phyloP scores from a whole-genome alignment of 2,797 vertebrate species.

The Lacerta viridis region DNA sequence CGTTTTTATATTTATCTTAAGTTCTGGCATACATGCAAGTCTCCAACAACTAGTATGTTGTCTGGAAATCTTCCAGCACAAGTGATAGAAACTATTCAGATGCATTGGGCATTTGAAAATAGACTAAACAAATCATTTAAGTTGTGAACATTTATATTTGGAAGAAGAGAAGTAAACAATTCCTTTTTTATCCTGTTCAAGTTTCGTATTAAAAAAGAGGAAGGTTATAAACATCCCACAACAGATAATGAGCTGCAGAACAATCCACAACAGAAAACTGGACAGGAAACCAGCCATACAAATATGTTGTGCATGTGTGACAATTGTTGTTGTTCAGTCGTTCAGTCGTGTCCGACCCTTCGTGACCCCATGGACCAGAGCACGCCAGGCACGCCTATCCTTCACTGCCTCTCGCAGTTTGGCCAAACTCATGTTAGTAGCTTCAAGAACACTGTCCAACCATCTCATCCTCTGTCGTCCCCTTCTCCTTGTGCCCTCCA shows the following conservation, averaged over 20 bases:
- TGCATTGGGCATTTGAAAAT: neutral
- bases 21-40: neutral
- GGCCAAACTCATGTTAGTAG: no score
- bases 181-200: neutral
- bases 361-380: no score
- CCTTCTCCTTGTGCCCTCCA: no score
- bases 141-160: slow-evolving; percentile 1
- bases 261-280: neutral
- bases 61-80: neutral
- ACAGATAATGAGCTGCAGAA: neutral
- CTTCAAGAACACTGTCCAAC: no score
- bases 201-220: neutral
- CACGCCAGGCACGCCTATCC: no score
- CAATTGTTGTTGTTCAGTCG: no score
- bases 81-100: neutral
- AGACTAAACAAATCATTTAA: slow-evolving; percentile 21
- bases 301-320: neutral
- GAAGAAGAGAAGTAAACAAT: neutral
- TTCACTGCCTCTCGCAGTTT: no score
- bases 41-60: neutral
- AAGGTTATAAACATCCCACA: neutral
- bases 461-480: no score
- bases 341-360: no score
- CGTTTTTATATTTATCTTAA: neutral
- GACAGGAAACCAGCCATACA: neutral